A percentile compares a stretch with the other conserved stretches of the same genome.
Evolutionary conservation across 2,797 vertebrate genomes (phyloP).

Genomic region (Babyrousa celebensis): DNA sequence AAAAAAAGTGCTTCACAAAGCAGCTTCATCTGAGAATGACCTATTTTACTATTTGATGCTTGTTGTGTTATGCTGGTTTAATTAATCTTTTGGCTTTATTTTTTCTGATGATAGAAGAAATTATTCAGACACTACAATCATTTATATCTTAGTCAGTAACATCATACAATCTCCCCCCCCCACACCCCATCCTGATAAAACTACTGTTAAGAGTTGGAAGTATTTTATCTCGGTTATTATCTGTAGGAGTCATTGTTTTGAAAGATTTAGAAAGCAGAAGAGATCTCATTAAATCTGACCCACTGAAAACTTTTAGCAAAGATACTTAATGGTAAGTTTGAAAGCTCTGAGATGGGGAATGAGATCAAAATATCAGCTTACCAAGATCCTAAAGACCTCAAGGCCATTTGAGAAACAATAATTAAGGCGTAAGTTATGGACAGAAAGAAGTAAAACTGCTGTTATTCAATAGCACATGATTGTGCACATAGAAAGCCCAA

Average conservation of each 20-base stretch:
- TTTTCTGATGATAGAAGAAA: conserved; percentile 43
- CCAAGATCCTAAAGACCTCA: neutral
- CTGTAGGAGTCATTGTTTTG: neutral
- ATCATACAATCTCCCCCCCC: neutral
- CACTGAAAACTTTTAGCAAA: neutral
- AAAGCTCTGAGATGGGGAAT: neutral
- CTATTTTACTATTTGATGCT: neutral
- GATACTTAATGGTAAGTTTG: neutral
- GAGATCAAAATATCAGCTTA: neutral
- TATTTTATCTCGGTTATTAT: neutral
- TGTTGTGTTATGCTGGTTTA: neutral
- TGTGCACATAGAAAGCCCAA: neutral
- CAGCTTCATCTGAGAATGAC: neutral
- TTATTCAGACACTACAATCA: conserved; percentile 39
- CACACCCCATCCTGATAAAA: neutral
- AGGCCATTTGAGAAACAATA: neutral
- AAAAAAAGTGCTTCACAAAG: neutral
- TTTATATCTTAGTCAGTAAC: neutral
- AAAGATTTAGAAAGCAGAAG: conserved; percentile 16
- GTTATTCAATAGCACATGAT: neutral
- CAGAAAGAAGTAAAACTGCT: neutral
- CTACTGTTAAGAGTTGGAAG: neutral
- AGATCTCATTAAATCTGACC: neutral
- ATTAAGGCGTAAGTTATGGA: neutral
- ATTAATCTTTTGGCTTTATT: conserved; percentile 32